Base-by-base conservation (phyloP, 23 tunicate genomes). In the Trididemnum clinides region DNA sequence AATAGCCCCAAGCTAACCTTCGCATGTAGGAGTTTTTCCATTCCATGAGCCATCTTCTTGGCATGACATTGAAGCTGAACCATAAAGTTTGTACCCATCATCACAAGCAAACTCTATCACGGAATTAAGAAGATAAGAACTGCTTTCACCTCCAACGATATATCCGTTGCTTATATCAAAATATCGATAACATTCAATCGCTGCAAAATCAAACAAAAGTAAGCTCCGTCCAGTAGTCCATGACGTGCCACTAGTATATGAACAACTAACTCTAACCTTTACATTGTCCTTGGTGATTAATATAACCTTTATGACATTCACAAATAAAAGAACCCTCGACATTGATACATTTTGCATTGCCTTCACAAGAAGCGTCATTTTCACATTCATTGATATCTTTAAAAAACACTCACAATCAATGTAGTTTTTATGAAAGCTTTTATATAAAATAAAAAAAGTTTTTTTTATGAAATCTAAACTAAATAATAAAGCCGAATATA, bases 321-420 rank as follows among this genome's bases (percentile, higher is more conserved):
- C 90, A 87, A 1, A 12, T 38, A 80, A 35, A 72, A 26, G 74
- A 33, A 38, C 90, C 90, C 21, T 63, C 66, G 39, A 65, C 65
- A 70, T 87, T 87, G 29, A 50, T 50, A 44, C 90, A 87, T 39
- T 65, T 30, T 20, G 90, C 85, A 44, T 87, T 54, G n/a, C 64
- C 49, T n/a, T 65, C 71, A 51, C 90, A 87, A 1, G 78, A 22
- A 23, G 4, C 25, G 2, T 38, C 64, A 31, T 36, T 31, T n/a
- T 44, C 75, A 86, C 89, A 86, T 44, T 86, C 89, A 76, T 86
- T 77, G 22, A 86, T 59, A 58, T 86, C 89, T 63, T 59, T 5
- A 25, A 44, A n/a, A n/a, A n/a, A n/a, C n/a, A n/a, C n/a, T n/a
- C n/a, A n/a, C n/a, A n/a, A n/a, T n/a, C n/a, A n/a, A n/a, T n/a